A percentile compares a stretch with the other conserved stretches of the same genome.
Evolutionary conservation across 2,888 invertebrate species (phyloP).

Genomic region (Orchestes rusci): DNA sequence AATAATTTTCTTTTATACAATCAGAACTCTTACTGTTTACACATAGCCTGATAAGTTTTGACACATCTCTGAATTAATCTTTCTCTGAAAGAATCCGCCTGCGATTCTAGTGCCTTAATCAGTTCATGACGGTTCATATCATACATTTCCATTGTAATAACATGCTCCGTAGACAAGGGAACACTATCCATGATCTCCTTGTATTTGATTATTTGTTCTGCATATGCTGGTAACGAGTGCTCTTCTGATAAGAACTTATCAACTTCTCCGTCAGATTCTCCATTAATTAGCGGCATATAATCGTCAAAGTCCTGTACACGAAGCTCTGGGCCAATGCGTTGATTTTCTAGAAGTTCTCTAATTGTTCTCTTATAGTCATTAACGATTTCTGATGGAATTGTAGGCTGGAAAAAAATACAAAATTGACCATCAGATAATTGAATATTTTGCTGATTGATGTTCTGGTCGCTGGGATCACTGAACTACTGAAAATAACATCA

Average conservation of each 20-base stretch:
- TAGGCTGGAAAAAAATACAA: constrained; percentile 53
- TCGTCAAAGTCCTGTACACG: constrained; percentile 73
- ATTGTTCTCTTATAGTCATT: constrained; percentile 56
- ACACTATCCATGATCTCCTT: constrained; percentile 57
- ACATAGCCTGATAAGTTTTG: constrained; percentile 69
- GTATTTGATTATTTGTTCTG: constrained; percentile 54
- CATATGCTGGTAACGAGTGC: constrained; percentile 59
- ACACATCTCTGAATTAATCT: constrained; percentile 68
- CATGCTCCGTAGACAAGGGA: constrained; percentile 52
- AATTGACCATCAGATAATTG: too few species aligned
- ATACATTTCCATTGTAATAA: constrained; percentile 75
- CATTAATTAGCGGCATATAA: constrained; percentile 68
- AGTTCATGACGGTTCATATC: constrained; percentile 76
- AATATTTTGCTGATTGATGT: too few species aligned
- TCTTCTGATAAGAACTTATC: constrained; percentile 59
- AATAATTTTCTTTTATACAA: too few species aligned
- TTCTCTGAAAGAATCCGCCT: constrained; percentile 62
- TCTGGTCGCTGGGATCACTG: too few species aligned
- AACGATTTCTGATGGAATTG: constrained; percentile 64
- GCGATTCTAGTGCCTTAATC: constrained; percentile 60
- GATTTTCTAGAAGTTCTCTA: constrained; percentile 57
- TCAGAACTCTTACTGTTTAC: constrained; percentile 64
- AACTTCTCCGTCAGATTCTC: constrained; percentile 60
- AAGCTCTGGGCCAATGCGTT: constrained; percentile 66
- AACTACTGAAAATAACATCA: too few species aligned